phyloP scores from a whole-genome alignment of 2,797 vertebrate genomes.

The Telmatherina bonti region DNA sequence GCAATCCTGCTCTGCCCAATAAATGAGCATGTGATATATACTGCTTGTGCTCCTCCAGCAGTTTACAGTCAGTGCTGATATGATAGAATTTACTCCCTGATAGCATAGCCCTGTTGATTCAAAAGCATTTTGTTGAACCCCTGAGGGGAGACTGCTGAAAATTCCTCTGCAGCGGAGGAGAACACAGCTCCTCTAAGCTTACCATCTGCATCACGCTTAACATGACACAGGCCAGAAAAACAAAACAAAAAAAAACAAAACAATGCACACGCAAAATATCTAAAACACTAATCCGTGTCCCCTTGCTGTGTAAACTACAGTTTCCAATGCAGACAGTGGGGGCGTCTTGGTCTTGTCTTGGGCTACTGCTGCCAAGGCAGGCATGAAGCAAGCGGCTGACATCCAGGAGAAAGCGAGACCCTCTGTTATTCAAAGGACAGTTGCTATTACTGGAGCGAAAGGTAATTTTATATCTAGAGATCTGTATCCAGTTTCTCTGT shows the following conservation, averaged over 20 bases:
- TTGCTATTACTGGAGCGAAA: constrained; percentile 56
- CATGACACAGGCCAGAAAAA: constrained; percentile 50
- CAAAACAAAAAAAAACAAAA: too few species aligned
- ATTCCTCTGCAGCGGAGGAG: constrained; percentile 19
- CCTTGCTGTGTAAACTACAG: constrained; percentile 60
- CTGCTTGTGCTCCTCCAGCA: constrained; percentile 40
- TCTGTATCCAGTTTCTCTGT: constrained; percentile 15
- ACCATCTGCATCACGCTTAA: constrained; percentile 43
- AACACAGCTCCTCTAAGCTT: constrained; percentile 42
- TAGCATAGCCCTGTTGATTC: constrained; percentile 61
- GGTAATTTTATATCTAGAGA: constrained; percentile 68
- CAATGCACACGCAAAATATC: constrained; percentile 37
- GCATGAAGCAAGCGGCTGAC: constrained; percentile 76
- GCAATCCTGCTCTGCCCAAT: constrained; percentile 43
- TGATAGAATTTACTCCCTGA: constrained; percentile 56
- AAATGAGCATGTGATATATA: constrained; percentile 57
- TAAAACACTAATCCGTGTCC: constrained; percentile 48
- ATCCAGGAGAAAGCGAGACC: constrained; percentile 72
- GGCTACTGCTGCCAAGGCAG: constrained; percentile 62
- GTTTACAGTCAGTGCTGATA: constrained; percentile 55
- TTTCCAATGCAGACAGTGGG: constrained; percentile 66
- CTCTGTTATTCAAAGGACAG: constrained; percentile 56
- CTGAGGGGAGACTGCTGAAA: constrained; percentile 19
- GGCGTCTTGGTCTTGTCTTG: constrained; percentile 57
- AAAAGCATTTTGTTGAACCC: constrained; percentile 54